Base-by-base conservation (phyloP, 2,113 vertebrate species). In the Anhinga anhinga region DNA sequence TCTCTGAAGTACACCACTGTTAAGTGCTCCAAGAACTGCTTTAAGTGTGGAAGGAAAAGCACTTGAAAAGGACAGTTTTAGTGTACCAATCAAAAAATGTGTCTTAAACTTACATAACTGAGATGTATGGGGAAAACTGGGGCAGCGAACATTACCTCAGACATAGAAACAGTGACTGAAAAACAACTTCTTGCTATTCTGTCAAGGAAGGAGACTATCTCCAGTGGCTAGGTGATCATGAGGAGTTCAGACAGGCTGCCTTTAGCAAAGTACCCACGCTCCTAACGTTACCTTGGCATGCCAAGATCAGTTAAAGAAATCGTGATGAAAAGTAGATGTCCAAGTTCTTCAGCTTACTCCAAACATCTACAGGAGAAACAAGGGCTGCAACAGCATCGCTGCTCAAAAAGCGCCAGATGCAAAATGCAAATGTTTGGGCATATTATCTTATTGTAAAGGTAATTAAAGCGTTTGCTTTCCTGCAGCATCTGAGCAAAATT, bases 1-100 rank as follows among this genome's bases (percentile, higher is more conserved):
- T 93, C 61, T 69, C 72, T 86, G 85, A 98, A 95, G 62, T 85
- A 95, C 61, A 96, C 76, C 89, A 90, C 58, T 92, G 97, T 90
- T 92, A 97, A 97, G 96, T 87, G 88, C 65, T 96, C 69, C 59
- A 96, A 95, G 82, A 95, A 76, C 29, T 65, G 67, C 84, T 88
- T 96, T 96, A 87, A 74, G 72, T 4, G 14, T 6, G 19, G 32
- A 25, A 69, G 88, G 34, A 53, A 93, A 94, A 73, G 13, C 63
- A 78, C 63, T 49, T 1, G 4, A 67, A 83, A 96, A 94, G 76
- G 91, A 67, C 72, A 97, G 61, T 83, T 96, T 93, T 55, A 90
- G 65, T 32, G 86, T 63, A 72, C 45, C 49, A 95, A 90, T 97
- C 93, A 95, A 95, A 87, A 94, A 91, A 93, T 23, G 88, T 22